A percentile compares a stretch with the other conserved stretches of the same genome.
Conservation (phyloP, 2,113 vertebrate species). For the Prochilodus magdalenae region DNA sequence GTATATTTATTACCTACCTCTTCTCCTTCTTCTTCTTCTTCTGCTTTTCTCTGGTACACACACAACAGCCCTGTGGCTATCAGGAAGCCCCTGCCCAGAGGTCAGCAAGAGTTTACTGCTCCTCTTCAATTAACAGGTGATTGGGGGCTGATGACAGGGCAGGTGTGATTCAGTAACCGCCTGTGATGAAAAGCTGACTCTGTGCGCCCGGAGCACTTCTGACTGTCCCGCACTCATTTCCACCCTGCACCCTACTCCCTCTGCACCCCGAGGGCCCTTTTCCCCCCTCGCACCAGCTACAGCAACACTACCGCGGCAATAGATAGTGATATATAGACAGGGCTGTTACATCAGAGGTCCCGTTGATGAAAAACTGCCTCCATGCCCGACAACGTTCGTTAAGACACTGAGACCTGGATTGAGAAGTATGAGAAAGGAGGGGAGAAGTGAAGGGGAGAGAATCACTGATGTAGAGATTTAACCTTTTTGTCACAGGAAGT, state of each 20-base stretch:
- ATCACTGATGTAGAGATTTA: conserved; percentile 73
- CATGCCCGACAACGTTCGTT: conserved; percentile 25
- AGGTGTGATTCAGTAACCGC: conserved; percentile 39
- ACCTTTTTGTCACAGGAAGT: conserved; percentile 67
- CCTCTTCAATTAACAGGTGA: conserved; percentile 61
- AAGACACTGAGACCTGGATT: conserved; percentile 23
- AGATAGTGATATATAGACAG: conserved; percentile 4
- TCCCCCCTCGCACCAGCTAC: background rate
- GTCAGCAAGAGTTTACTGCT: conserved; percentile 52
- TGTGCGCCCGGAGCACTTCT: conserved; percentile 22
- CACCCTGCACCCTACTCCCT: background rate
- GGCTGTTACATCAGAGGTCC: background rate
- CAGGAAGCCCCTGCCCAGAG: conserved; percentile 6
- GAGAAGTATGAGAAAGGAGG: conserved; percentile 52
- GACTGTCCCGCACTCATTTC: conserved; percentile 50
- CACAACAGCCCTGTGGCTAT: background rate
- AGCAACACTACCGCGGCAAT: background rate
- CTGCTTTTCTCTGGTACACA: background rate
- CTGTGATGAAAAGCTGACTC: conserved; percentile 46
- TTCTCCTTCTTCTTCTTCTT: background rate
- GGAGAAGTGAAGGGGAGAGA: conserved; percentile 54
- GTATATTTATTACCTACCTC: background rate
- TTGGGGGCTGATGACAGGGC: conserved; percentile 41
- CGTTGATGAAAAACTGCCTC: conserved; percentile 22
- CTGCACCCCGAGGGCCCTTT: conserved; percentile 11